Evolutionary conservation across 2,113 vertebrate species (phyloP).

Genomic region (Hypanus sabinus): DNA sequence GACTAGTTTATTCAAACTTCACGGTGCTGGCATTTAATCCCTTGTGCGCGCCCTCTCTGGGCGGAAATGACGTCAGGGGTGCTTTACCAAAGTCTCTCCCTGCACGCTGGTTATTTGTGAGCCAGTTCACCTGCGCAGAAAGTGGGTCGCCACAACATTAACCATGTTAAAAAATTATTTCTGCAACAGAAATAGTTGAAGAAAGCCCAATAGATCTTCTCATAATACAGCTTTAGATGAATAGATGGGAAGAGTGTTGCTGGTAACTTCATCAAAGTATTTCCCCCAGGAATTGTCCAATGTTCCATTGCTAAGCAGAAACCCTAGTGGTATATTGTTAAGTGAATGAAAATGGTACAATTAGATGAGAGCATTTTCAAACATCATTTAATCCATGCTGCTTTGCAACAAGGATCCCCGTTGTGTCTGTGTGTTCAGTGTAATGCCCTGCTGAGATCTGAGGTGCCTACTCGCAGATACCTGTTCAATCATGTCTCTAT

Average conservation of each 20-base stretch:
- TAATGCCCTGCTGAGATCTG: conserved; percentile 43
- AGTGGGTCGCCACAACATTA: too few relatives aligned
- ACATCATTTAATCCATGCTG: conserved; percentile 60
- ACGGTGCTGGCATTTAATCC: too few relatives aligned
- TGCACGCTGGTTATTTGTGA: too few relatives aligned
- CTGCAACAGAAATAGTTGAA: conserved; percentile 40
- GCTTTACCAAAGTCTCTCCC: too few relatives aligned
- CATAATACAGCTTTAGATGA: conserved; percentile 63
- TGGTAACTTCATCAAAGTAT: conserved; percentile 54
- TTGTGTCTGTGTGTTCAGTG: conserved; percentile 55
- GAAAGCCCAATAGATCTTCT: conserved; percentile 45
- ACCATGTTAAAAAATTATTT: conserved; percentile 42
- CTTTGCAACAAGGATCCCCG: conserved; percentile 52
- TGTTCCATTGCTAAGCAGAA: conserved; percentile 50
- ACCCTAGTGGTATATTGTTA: conserved; percentile 54
- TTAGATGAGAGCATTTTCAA: conserved; percentile 68
- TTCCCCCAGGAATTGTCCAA: conserved; percentile 52
- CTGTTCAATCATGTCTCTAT: conserved; percentile 42
- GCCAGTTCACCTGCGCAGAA: too few relatives aligned
- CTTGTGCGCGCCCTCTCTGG: too few relatives aligned
- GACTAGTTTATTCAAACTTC: too few relatives aligned
- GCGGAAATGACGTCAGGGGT: too few relatives aligned
- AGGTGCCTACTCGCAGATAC: conserved; percentile 46
- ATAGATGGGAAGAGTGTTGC: conserved; percentile 49
- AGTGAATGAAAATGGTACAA: conserved; percentile 65